Conservation (phyloP, 2,113 vertebrate genomes). For the Gnathonemus longibarbis region DNA sequence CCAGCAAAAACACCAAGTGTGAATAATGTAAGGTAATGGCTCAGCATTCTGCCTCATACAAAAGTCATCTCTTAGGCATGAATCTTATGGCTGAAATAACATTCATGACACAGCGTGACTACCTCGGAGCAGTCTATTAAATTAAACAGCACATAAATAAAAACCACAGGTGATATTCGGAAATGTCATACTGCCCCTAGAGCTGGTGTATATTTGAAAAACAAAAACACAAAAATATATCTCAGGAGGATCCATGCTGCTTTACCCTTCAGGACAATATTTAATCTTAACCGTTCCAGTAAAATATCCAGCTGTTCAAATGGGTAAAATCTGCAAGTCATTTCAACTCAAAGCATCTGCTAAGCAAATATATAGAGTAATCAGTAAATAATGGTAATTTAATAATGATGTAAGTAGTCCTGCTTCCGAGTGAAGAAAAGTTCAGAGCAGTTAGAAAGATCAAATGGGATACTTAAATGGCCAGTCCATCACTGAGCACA, state of each 20-base stretch:
- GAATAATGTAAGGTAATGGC: background rate
- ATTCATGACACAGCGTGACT: background rate
- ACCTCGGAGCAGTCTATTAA: background rate
- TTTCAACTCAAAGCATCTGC: background rate
- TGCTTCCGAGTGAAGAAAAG: background rate
- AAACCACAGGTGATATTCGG: background rate
- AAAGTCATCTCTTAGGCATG: background rate
- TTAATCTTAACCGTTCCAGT: background rate
- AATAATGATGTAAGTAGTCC: background rate
- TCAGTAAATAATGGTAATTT: background rate
- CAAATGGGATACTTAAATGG: background rate
- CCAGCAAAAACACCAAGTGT: background rate
- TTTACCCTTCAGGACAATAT: background rate
- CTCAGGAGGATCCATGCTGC: background rate
- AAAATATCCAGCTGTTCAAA: constrained; percentile 1
- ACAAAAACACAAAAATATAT: background rate
- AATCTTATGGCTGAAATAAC: background rate
- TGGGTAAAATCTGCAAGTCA: background rate
- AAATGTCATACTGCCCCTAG: background rate
- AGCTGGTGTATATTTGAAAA: background rate
- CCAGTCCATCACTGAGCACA: background rate
- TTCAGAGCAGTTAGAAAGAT: background rate
- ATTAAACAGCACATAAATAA: background rate
- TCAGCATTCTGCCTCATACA: background rate
- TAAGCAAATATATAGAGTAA: background rate